Percentiles rank a stretch among this genome's conserved stretches.
phyloP scores from a whole-genome alignment of 2,113 vertebrate species.

The Synodontis membranacea region DNA sequence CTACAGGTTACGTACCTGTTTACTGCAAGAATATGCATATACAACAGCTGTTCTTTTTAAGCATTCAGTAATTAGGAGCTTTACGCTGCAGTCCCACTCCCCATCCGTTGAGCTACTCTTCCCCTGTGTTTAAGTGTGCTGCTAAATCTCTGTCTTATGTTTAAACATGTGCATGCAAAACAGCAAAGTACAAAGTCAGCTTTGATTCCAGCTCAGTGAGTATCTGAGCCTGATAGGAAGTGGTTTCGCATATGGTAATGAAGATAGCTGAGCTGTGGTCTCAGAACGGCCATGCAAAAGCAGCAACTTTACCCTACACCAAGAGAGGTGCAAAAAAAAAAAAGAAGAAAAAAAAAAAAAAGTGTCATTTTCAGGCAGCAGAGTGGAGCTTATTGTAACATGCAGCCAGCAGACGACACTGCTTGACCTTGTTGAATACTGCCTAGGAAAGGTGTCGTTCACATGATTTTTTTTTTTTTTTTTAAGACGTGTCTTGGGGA shows the following conservation, averaged over 20 bases:
- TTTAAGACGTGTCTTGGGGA: not conserved
- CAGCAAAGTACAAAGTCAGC: conserved; percentile 64
- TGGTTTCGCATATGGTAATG: conserved; percentile 75
- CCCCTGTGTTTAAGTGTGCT: not conserved
- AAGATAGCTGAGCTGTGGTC: conserved; percentile 71
- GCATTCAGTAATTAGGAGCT: not conserved
- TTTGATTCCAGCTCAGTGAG: conserved; percentile 57
- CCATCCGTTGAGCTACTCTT: not conserved
- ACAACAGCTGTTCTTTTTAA: not conserved
- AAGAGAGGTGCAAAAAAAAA: conserved; percentile 33
- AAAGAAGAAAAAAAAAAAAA: conserved; percentile 34
- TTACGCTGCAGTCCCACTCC: not conserved
- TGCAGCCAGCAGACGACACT: not conserved
- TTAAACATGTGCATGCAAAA: conserved; percentile 25
- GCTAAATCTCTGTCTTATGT: conserved; percentile 45
- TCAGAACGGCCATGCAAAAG: conserved; percentile 63
- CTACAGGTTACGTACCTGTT: not conserved
- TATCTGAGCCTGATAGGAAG: conserved; percentile 74
- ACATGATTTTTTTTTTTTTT: not conserved
- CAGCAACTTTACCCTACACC: conserved; percentile 57
- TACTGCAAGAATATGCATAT: not conserved
- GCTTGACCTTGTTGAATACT: not conserved
- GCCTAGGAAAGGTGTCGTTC: not conserved
- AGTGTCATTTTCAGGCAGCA: conserved; percentile 22
- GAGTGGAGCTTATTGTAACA: not conserved